Evolutionary conservation across 2,888 invertebrate genomes (phyloP), one percentile per base, ranked within the genome.

Genomic region (Diaperis boleti): DNA sequence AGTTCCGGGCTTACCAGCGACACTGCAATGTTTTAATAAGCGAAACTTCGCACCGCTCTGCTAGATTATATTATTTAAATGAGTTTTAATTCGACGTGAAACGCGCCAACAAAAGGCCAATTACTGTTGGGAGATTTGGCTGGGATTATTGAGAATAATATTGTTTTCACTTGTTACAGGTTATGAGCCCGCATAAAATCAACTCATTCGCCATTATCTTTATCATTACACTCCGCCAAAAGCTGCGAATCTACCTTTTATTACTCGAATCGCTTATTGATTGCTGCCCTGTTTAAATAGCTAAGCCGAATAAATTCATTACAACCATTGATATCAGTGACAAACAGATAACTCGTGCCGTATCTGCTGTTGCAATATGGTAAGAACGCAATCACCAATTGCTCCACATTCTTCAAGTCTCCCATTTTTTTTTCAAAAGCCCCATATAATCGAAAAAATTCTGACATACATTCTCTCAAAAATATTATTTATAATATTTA

Each of bases 1-100:
- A 75, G 78, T 75, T 75, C 71, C 75, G 68, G 76, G 79, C 77
- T 79, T 79, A 79, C 70, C 63, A 70, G 74, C 76, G 77, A 78
- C 78, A 78, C 73, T 72, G 72, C 78, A 69, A 77, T 75, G 78
- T 79, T 80, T 79, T 80, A 80, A 80, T 81, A 80, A 79, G 74
- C 74, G 75, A 74, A 76, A 77, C 70, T 73, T 74, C 64, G 64
- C 65, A 54, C 49, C 54, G 68, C 62, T 56, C 60, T 59, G 67
- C 70, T 70, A 76, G 77, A 78, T 79, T 78, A 77, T 79, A 75
- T 77, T 79, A 79, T 79, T 79, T 77, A 79, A 79, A 79, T 79
- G 76, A 79, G 76, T 78, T 78, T 78, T 78, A 78, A 78, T 79
- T 78, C 76, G 73, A 74, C 74, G 73, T 70, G 74, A 72, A 73